Conservation (phyloP, 2,888 invertebrate species). For the Orthosia incerta region DNA sequence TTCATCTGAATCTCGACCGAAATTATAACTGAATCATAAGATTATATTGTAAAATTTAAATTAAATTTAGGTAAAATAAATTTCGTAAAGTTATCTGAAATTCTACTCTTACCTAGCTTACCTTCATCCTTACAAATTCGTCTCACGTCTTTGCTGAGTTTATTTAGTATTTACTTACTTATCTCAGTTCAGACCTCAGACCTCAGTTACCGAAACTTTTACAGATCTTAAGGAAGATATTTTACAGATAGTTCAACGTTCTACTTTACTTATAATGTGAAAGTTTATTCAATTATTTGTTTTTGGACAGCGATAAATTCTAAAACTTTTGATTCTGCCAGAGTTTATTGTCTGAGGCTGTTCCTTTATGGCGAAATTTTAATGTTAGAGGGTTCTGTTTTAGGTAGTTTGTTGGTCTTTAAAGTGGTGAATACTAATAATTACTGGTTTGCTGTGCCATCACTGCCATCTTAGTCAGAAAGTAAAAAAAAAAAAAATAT, state of each 20-base stretch:
- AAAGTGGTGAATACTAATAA: not conserved
- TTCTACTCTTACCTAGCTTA: not conserved
- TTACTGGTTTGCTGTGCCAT: not conserved
- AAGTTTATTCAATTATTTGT: slow-evolving; percentile 61
- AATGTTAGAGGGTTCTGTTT: slow-evolving; percentile 1
- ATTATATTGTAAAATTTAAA: not conserved
- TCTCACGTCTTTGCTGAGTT: slow-evolving; percentile 1
- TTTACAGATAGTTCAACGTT: slow-evolving; percentile 48
- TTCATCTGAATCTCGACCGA: not conserved
- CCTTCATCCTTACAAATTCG: slow-evolving; percentile 17
- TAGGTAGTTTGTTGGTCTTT: not conserved
- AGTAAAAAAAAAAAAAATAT: not conserved
- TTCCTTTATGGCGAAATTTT: slow-evolving; percentile 25
- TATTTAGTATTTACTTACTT: slow-evolving; percentile 29
- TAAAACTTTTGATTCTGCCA: slow-evolving; percentile 45
- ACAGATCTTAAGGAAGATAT: slow-evolving; percentile 24
- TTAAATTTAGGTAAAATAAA: not conserved
- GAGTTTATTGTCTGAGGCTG: slow-evolving; percentile 47
- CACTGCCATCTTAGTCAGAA: not conserved
- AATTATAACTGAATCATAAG: not conserved
- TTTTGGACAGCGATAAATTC: slow-evolving; percentile 53
- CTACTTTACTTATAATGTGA: slow-evolving; percentile 41
- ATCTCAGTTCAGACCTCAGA: slow-evolving; percentile 9
- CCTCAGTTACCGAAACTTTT: slow-evolving; percentile 28
- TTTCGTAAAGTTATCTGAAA: not conserved